Base-by-base conservation (phyloP, 1,140 invertebrate species). In the Solenopsis fugax region DNA sequence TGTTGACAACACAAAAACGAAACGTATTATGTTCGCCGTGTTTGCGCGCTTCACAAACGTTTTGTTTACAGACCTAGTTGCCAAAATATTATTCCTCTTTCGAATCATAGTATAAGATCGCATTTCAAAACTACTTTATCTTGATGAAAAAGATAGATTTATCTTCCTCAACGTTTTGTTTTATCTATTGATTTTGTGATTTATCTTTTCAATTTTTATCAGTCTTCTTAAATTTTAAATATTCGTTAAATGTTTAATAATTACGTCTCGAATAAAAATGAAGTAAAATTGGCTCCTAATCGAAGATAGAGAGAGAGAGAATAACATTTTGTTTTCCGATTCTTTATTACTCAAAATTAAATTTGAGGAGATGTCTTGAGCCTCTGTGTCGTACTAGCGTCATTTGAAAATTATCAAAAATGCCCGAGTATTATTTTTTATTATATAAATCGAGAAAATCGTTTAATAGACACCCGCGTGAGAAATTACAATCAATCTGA, bases 41-140 rank as follows among this genome's bases (percentile, higher is more conserved):
- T 29, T 76, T 60, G 37, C 50, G 62, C 21, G 29, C 5, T 52
- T 24, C 3, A 34, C 7, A 72, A 82, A 45, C 56, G 37, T 81
- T 71, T 56, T 16, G 13, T 54, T 81, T 56, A 4, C 1, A 41
- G 34, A 72, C 45, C 60, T n/a, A 78, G 45, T 65, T 62, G 10
- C 24, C 5, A 13, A 62, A 48, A 45, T 77, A 62, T 77, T 41
- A 41, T 41, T 41, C 41, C 41, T 41, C 4, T 41, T 48, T 13
- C n/a, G 45, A 16, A 18, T 60, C 16, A 3, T 21, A 58, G 10
- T 24, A 54, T 12, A 9, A 60, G 10, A 76, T 76, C 9, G 21
- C 16, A 62, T 60, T 58, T 75, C n/a, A 21, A 18, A 45, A 41
- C 16, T 1, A 54, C 29, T 67, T 80, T 64, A 29, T 29, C 13